These are phyloP conservation scores for Sapayoa aenigma DNA, from an alignment of 2,113 vertebrate species.

Conservation along the genomic window DNA sequence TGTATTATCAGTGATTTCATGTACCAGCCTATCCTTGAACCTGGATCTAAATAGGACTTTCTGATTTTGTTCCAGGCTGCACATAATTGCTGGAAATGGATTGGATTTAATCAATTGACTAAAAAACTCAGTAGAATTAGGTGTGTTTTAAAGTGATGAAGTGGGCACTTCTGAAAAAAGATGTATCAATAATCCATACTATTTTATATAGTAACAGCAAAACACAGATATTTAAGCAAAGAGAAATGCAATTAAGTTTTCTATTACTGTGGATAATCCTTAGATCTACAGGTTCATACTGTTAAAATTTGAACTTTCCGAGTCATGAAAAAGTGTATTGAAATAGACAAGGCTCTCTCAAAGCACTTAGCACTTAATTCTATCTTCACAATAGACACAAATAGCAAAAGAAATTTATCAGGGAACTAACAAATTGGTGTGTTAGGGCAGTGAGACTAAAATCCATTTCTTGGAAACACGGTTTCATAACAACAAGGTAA, in stretches of 20 bases:
- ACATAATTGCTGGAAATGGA: background rate
- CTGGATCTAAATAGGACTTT: background rate
- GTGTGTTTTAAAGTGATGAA: background rate
- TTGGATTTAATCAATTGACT: background rate
- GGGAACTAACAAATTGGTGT: background rate
- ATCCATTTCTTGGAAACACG: background rate
- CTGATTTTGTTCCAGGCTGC: background rate
- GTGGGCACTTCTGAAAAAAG: background rate
- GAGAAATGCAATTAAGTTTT: background rate
- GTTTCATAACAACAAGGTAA: background rate
- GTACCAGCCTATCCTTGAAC: background rate
- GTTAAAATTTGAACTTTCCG: background rate
- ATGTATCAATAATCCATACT: background rate
- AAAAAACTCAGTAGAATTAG: background rate
- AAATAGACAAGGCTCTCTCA: background rate
- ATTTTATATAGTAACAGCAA: background rate
- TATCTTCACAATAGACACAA: background rate
- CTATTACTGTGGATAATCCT: background rate
- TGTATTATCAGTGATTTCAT: background rate
- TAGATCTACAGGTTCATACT: background rate
- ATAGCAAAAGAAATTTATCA: background rate
- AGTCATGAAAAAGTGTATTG: background rate
- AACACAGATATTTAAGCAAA: background rate
- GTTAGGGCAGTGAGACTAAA: background rate
- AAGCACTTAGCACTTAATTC: background rate